These are phyloP conservation scores for Ceratothoa steindachneri DNA, from an alignment of 2,888 invertebrate genomes.

Conservation along the genomic window DNA sequence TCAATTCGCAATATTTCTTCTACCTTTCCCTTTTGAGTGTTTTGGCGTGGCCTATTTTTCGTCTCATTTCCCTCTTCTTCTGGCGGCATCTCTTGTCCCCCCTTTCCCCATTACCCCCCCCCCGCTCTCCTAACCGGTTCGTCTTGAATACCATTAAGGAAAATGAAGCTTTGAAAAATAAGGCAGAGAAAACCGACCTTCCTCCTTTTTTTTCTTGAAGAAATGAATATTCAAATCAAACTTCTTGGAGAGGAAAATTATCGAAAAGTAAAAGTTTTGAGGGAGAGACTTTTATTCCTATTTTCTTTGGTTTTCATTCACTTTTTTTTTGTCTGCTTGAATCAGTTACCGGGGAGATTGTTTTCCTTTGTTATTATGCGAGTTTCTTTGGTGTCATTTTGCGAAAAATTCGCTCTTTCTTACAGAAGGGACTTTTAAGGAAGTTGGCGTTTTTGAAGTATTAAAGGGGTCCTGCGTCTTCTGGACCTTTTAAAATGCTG, in stretches of 20 bases:
- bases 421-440: no score
- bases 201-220: background rate
- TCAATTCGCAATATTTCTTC: no score
- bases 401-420: no score
- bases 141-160: background rate
- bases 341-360: no score
- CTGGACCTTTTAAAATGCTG: no score
- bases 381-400: no score
- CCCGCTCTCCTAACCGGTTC: background rate
- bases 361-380: no score
- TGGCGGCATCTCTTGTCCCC: background rate
- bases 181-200: background rate
- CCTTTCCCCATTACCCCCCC: background rate
- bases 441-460: no score
- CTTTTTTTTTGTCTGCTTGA: no score
- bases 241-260: background rate
- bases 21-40: background rate
- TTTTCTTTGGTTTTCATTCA: no score
- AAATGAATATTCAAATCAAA: background rate
- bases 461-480: no score
- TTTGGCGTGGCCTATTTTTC: background rate
- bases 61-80: background rate
- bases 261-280: background rate
- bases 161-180: background rate
- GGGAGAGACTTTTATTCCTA: background rate